These are phyloP conservation scores for Enteromius fasciolatus DNA, from an alignment of 2,797 vertebrate genomes.

Conservation along the genomic window DNA sequence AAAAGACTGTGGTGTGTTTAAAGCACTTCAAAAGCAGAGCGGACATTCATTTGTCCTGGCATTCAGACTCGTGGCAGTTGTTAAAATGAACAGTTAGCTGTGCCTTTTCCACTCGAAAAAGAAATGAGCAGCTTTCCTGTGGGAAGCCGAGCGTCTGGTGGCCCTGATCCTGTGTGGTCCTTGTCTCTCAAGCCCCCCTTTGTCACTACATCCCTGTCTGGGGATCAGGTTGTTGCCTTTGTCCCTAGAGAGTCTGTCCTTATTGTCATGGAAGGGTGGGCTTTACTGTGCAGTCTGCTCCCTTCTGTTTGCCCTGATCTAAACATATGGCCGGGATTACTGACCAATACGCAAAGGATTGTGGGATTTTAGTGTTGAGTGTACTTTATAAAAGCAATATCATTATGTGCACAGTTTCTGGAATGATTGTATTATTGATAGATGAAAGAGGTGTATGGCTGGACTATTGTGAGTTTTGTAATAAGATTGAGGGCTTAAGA, in stretches of 20 bases:
- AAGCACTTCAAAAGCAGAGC: not conserved
- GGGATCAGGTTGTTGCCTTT: conserved; percentile 64
- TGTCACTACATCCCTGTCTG: conserved; percentile 57
- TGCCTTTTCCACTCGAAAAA: conserved; percentile 25
- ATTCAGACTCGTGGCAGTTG: conserved; percentile 28
- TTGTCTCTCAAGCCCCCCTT: conserved; percentile 54
- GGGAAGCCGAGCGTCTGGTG: conserved; percentile 52
- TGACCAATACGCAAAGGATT: conserved; percentile 50
- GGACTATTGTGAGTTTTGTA: conserved; percentile 41
- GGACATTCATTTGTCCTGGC: not conserved
- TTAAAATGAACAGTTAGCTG: conserved; percentile 24
- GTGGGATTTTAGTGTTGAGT: conserved; percentile 53
- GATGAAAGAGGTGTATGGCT: conserved; percentile 40
- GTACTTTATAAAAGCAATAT: conserved; percentile 49
- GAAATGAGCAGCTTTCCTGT: conserved; percentile 39
- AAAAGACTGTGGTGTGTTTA: not conserved
- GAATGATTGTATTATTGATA: conserved; percentile 37
- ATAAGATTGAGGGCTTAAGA: conserved; percentile 49
- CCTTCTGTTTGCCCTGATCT: conserved; percentile 50
- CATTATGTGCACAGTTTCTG: conserved; percentile 46
- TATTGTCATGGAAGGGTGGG: conserved; percentile 61
- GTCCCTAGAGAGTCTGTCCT: conserved; percentile 60
- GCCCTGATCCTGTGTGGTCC: conserved; percentile 61
- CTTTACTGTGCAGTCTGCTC: conserved; percentile 57
- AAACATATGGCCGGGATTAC: conserved; percentile 65